Evolutionary conservation across 2,113 vertebrate genomes (phyloP).

Genomic region (Parus major): DNA sequence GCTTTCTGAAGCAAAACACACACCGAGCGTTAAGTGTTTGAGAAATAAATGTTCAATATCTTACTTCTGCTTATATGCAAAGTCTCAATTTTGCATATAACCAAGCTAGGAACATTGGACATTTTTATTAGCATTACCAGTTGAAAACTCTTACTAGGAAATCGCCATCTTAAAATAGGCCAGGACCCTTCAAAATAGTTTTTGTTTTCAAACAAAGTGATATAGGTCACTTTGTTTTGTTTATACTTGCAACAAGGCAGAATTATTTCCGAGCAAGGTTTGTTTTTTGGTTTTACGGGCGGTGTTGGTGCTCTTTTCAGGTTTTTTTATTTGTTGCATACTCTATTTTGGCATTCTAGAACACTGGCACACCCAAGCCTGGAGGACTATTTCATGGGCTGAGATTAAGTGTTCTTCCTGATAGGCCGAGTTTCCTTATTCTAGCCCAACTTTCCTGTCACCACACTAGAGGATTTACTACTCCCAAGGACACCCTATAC

Average conservation of each 20-base stretch:
- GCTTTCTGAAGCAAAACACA: not conserved
- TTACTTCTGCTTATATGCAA: not conserved
- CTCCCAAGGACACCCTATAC: too few species aligned
- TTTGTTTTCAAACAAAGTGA: not conserved
- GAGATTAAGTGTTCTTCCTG: not conserved
- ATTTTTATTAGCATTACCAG: not conserved
- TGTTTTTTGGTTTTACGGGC: not conserved
- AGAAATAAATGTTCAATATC: not conserved
- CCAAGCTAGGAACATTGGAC: rapidly evolving
- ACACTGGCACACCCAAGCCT: not conserved
- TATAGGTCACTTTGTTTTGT: not conserved
- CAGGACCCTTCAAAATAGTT: not conserved
- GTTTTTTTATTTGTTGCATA: not conserved
- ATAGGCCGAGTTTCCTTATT: not conserved
- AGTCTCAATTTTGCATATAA: not conserved
- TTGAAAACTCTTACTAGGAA: not conserved
- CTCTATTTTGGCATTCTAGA: not conserved
- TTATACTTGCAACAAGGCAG: not conserved
- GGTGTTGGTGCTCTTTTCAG: not conserved
- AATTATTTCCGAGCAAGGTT: not conserved
- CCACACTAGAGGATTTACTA: too few species aligned
- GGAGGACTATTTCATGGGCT: not conserved
- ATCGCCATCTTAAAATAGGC: not conserved
- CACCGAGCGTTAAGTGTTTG: rapidly evolving
- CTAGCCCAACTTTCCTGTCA: not conserved